Evolutionary conservation across 2,797 vertebrate species (phyloP), one percentile per base, ranked within the genome.

Genomic region (Delichon dasypus): DNA sequence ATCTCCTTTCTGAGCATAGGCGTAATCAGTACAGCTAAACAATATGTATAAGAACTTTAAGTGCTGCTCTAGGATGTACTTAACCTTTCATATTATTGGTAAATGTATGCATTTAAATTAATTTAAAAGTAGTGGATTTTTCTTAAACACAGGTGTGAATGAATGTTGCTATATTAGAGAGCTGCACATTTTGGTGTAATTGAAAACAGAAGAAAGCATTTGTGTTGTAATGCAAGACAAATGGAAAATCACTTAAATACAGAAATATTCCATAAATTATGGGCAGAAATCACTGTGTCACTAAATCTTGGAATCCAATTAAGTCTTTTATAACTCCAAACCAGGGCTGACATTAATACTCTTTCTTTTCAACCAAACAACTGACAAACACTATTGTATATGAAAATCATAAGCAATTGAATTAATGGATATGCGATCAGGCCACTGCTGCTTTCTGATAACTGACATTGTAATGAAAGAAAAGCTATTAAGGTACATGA

Each of bases 201-300:
- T 86, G 38, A 53, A 85, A 93, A 93, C 16, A 82, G 48, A 16
- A 72, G 44, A 47, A 86, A 96, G n/a, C 27, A 75, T 70, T 90
- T 77, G 62, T 83, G 30, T 26, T 84, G 21, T 40, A 85, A 77
- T 32, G 47, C 38, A 80, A 74, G 22, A 76, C 29, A 88, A 91
- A 68, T 57, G 9, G 38, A 89, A 88, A 76, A 85, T 50, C 30
- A 73, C 36, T 85, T 88, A 22, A 79, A 77, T 84, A 87, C 22
- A 51, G 57, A 94, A 90, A 83, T 75, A 92, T 47, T 88, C 67
- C 48, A 75, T 66, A 77, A 92, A 85, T 74, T 81, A 79, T 8
- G 67, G 15, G 29, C 30, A 90, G 88, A 89, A 88, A 76, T 72
- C 58, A 78, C 13, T 36, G 12, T 66, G 50, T 70, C 91, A 81